These are phyloP conservation scores for Lampris megalopsis DNA, from an alignment of 2,113 vertebrate species.

Conservation along the genomic window DNA sequence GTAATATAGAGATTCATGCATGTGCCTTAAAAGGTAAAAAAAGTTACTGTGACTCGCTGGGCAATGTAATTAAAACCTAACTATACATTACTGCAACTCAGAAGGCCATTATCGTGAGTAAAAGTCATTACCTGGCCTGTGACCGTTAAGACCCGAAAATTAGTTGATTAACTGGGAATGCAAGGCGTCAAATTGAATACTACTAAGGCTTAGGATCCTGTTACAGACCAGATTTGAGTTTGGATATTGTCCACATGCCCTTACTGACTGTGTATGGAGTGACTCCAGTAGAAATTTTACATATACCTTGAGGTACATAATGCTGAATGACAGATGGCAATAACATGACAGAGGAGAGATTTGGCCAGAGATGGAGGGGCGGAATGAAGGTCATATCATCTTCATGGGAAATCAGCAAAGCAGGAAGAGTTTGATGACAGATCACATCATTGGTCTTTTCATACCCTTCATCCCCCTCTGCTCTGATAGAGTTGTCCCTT, in stretches of 20 bases:
- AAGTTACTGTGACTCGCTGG: neutral
- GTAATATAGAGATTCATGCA: neutral
- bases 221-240: conserved; percentile 23
- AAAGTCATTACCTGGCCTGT: conserved; percentile 10
- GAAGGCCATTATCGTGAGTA: conserved; percentile 8
- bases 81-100: neutral
- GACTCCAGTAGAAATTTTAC: neutral
- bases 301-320: neutral
- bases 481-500: neutral
- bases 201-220: conserved; percentile 28
- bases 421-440: conserved; percentile 48
- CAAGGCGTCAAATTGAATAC: conserved; percentile 10
- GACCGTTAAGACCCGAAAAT: conserved; percentile 25
- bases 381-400: conserved; percentile 17
- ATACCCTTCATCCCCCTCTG: neutral
- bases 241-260: neutral
- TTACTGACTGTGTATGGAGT: neutral
- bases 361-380: conserved; percentile 6
- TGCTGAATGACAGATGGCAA: neutral
- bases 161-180: conserved; percentile 34
- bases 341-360: neutral
- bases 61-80: conserved; percentile 15
- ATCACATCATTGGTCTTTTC: conserved; percentile 43
- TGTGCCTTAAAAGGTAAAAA: neutral
- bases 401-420: conserved; percentile 9